Conservation (phyloP, 2,797 vertebrate species). For the Delichon dasypus region DNA sequence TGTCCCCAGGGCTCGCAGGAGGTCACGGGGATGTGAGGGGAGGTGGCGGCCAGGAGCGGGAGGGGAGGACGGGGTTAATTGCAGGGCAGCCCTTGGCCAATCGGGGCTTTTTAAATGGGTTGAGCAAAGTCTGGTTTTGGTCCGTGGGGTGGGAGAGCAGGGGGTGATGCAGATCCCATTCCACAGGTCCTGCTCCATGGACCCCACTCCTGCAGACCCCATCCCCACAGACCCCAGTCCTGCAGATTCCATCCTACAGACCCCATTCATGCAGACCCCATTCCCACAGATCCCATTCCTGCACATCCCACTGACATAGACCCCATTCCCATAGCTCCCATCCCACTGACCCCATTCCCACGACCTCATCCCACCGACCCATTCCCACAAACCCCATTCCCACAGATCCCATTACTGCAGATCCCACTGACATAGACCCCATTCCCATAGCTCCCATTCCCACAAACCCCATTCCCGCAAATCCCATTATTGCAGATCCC, state of each 20-base stretch:
- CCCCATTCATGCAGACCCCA: background rate
- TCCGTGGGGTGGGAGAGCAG: rapidly evolving
- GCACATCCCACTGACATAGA: too few species aligned
- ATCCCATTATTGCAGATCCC: too few species aligned
- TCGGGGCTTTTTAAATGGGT: rapidly evolving
- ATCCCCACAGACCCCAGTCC: background rate
- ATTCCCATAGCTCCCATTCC: too few species aligned
- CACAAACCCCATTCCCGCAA: rapidly evolving
- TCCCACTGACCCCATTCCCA: too few species aligned
- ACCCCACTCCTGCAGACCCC: too few species aligned
- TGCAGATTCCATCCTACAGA: background rate
- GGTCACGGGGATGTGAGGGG: background rate
- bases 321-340: too few species aligned
- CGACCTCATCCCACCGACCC: too few species aligned
- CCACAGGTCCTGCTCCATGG: too few species aligned
- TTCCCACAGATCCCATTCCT: too few species aligned
- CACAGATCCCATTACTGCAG: too few species aligned
- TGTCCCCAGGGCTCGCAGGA: rapidly evolving
- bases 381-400: rapidly evolving
- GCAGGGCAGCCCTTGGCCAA: background rate
- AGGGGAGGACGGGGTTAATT: background rate
- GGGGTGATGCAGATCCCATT: background rate
- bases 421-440: background rate
- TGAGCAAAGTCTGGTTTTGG: background rate
- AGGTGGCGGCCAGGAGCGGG: rapidly evolving